Base-by-base conservation (phyloP, 2,888 invertebrate genomes). In the Sabatieria punctata region DNA sequence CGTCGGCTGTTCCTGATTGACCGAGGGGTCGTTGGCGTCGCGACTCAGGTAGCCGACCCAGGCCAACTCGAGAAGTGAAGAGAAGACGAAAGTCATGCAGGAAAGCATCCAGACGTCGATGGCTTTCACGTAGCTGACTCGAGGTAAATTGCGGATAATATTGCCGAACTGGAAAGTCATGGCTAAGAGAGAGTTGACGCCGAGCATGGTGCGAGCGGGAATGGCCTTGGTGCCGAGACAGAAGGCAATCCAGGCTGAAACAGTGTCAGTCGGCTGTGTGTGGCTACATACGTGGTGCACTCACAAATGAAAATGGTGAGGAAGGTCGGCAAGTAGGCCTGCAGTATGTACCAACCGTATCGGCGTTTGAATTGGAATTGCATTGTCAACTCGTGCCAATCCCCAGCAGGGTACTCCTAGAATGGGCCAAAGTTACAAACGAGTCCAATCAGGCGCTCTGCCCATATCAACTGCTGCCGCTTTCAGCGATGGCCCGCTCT, bases 321-420 rank as follows among this genome's bases (percentile, higher is more conserved):
- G 52, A 61, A 63, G n/a, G 63, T 61, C 18, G 63, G 63, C 38
- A 62, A 53, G 44, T 61, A 63, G n/a, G 63, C 63, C 50, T 63
- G 63, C 38, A 63, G 54, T 46, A 60, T 58, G 54, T 63, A 63
- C 58, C 60, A 63, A 25, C 62, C 63, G 50, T 58, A 63, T 18
- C 60, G 54, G 18, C 63, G 51, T 41, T 54, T 53, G 50, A 63
- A 63, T 6, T 51, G 51, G 49, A 61, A 61, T 21, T 52, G 55
- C 55, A 63, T 59, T 15, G 57, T 60, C 43, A 63, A 48, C 48
- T 63, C 61, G 41, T 63, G 58, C 60, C 62, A 63, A 25, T 57
- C 53, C 2, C 63, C 63, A 13, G 60, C 58, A 4, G 60, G 60
- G 41, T 63, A 61, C 15, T 52, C 51, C 58, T 57, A 35, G 41